Evolutionary conservation across 2,797 vertebrate species (phyloP).

Genomic region (Chromis chromis): DNA sequence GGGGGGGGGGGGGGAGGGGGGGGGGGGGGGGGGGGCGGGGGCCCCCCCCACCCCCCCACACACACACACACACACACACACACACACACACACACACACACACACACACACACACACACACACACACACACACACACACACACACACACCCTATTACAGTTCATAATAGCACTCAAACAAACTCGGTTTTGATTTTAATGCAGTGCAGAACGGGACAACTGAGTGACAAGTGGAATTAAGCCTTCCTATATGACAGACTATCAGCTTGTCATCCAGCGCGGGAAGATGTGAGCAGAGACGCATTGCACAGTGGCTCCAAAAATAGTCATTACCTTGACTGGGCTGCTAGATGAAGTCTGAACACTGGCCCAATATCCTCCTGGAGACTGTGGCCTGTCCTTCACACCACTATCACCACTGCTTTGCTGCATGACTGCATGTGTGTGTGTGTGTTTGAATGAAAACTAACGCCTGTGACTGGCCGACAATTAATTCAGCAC

Average conservation of each 20-base stretch:
- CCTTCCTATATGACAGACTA: constrained; percentile 69
- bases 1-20: too few relatives aligned
- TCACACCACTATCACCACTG: constrained; percentile 67
- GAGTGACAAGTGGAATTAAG: constrained; percentile 79
- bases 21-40: too few relatives aligned
- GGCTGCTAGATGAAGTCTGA: constrained; percentile 71
- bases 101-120: constrained; percentile 30
- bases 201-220: constrained; percentile 72
- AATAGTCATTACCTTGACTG: constrained; percentile 81
- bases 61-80: constrained; percentile 21
- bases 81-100: constrained; percentile 5
- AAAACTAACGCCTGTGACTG: constrained; percentile 41
- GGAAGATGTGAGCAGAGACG: constrained; percentile 52
- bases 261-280: constrained; percentile 70
- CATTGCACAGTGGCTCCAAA: constrained; percentile 63
- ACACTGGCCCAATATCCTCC: constrained; percentile 81
- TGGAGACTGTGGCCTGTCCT: constrained; percentile 77
- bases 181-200: constrained; percentile 76
- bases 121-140: constrained; percentile 9
- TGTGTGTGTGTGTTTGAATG: background rate
- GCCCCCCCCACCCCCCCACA: too few relatives aligned
- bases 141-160: constrained; percentile 55
- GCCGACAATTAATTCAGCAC: constrained; percentile 56
- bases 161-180: constrained; percentile 75
- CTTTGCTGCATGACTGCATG: constrained; percentile 15